Percentiles rank a stretch among this genome's conserved stretches.
These are phyloP conservation scores for Amblyjoppa fuscipennis DNA, from an alignment of 2,888 invertebrate species.

Conservation along the genomic window DNA sequence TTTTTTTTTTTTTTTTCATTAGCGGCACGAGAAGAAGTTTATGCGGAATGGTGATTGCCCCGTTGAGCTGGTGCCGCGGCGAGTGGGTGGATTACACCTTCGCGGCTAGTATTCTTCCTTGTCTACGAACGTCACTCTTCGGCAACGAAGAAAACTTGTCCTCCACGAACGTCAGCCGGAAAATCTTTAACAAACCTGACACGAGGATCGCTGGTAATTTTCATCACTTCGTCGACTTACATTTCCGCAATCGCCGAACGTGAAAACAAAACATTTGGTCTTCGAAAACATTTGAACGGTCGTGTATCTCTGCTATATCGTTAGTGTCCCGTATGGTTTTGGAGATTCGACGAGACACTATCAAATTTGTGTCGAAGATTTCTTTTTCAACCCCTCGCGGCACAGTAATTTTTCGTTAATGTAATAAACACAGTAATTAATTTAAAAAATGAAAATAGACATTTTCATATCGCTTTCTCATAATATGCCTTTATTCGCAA, in stretches of 20 bases:
- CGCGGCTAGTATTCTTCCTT: slow-evolving; percentile 86
- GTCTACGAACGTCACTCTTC: slow-evolving; percentile 83
- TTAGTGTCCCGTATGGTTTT: not conserved
- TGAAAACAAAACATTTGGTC: not conserved
- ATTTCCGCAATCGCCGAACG: not conserved
- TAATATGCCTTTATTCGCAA: no score
- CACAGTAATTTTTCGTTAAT: no score
- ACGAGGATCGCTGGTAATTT: slow-evolving; percentile 58
- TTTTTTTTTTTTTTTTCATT: slow-evolving; percentile 38
- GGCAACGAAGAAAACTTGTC: not conserved
- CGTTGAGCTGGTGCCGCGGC: slow-evolving; percentile 88
- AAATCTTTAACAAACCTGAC: slow-evolving; percentile 26
- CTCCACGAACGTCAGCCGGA: slow-evolving; percentile 22
- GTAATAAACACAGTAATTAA: no score
- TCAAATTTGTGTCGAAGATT: not conserved
- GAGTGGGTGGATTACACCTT: slow-evolving; percentile 89
- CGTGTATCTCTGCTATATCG: not conserved
- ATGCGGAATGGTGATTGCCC: slow-evolving; percentile 87
- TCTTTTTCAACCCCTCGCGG: no score
- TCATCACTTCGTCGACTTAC: not conserved
- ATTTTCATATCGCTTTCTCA: no score
- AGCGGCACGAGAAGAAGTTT: slow-evolving; percentile 71
- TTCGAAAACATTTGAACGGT: not conserved
- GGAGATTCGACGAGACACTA: not conserved
- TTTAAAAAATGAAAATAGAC: no score